Percentiles rank a stretch among this genome's conserved stretches.
These are phyloP conservation scores for Rotaria socialis DNA, from an alignment of 2,888 invertebrate genomes.

Conservation along the genomic window DNA sequence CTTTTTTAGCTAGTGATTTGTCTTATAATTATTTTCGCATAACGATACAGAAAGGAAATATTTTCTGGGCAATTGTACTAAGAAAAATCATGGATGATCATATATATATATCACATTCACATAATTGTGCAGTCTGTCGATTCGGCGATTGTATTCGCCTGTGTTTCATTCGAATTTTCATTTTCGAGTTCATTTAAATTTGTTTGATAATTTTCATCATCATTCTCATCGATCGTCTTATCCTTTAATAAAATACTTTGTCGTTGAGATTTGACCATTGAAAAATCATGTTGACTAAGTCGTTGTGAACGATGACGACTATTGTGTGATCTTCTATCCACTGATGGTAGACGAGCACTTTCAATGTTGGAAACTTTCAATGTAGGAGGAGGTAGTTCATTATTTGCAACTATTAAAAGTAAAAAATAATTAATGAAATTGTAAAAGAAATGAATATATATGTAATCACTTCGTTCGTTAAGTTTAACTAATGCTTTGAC, in stretches of 20 bases:
- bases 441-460: background rate
- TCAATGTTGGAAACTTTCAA: background rate
- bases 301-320: background rate
- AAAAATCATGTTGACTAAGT: background rate
- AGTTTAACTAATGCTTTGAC: background rate
- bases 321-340: background rate
- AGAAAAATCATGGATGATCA: too few relatives aligned
- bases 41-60: too few relatives aligned
- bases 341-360: background rate
- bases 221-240: background rate
- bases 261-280: background rate
- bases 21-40: too few relatives aligned
- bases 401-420: background rate
- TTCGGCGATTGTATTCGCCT: background rate
- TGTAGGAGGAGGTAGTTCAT: background rate
- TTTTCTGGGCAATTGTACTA: too few relatives aligned
- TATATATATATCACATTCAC: background rate
- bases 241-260: background rate
- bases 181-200: background rate
- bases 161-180: background rate
- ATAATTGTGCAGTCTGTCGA: background rate
- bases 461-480: background rate
- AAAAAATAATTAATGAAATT: background rate
- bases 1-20: too few relatives aligned
- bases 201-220: background rate